Conservation (phyloP, 2,113 vertebrate species). For the Climacteris rufus region DNA sequence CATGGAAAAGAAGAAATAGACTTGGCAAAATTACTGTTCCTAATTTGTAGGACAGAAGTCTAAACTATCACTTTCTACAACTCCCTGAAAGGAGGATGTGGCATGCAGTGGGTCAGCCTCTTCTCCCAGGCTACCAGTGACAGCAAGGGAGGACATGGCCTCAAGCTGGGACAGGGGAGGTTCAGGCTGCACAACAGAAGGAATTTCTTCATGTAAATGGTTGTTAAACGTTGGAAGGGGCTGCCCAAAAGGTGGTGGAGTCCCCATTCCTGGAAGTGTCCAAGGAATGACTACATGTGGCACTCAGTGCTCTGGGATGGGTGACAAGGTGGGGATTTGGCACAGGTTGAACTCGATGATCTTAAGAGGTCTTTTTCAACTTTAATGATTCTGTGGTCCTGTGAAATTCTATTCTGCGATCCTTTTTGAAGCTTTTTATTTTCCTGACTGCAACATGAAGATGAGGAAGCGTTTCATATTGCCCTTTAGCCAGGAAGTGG, state of each 20-base stretch:
- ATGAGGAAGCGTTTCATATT: accelerated
- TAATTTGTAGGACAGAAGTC: neutral
- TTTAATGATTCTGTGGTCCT: neutral
- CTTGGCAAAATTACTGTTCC: neutral
- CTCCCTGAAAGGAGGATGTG: neutral
- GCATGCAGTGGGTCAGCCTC: neutral
- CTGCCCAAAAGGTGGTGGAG: neutral
- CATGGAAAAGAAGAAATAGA: neutral
- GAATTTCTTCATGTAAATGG: neutral
- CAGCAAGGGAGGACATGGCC: neutral
- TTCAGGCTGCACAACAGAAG: neutral
- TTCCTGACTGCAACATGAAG: neutral
- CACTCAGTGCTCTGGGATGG: neutral
- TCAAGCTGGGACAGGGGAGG: neutral
- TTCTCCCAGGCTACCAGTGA: neutral
- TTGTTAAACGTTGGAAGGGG: neutral
- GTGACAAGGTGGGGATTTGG: neutral
- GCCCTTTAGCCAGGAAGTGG: neutral
- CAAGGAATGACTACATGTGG: accelerated
- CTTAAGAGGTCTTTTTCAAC: neutral
- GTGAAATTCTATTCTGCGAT: neutral
- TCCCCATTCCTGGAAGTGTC: neutral
- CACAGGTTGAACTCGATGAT: accelerated
- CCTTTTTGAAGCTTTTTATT: neutral
- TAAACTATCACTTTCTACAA: neutral